Evolutionary conservation across 2,113 vertebrate genomes (phyloP).

Genomic region (Menura novaehollandiae): DNA sequence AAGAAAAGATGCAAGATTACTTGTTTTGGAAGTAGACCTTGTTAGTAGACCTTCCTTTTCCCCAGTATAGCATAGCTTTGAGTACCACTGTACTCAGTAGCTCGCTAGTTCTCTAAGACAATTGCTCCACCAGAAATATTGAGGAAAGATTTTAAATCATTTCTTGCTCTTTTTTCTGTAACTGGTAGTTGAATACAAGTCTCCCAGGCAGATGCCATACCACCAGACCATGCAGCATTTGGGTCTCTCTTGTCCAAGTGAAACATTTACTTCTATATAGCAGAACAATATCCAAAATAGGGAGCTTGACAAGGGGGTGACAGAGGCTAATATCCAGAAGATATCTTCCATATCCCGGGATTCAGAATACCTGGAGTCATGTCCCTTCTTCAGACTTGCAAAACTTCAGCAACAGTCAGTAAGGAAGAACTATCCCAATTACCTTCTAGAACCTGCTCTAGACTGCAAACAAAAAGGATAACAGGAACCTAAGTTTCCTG

Average conservation of each 20-base stretch:
- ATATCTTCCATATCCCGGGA: neutral
- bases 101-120: neutral
- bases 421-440: neutral
- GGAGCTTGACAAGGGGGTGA: neutral
- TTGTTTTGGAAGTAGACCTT: neutral
- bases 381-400: neutral
- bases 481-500: neutral
- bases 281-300: neutral
- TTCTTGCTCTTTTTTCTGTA: neutral
- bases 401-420: neutral
- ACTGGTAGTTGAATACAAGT: neutral
- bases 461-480: neutral
- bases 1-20: neutral
- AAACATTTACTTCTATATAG: neutral
- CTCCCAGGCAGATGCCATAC: neutral
- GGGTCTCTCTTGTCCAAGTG: neutral
- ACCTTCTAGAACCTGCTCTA: neutral
- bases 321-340: neutral
- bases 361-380: neutral
- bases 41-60: neutral
- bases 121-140: neutral
- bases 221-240: neutral
- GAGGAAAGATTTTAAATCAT: neutral
- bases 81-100: neutral
- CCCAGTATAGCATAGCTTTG: neutral